phyloP scores from a whole-genome alignment of 2,113 vertebrate species.

The Hystrix cristata region DNA sequence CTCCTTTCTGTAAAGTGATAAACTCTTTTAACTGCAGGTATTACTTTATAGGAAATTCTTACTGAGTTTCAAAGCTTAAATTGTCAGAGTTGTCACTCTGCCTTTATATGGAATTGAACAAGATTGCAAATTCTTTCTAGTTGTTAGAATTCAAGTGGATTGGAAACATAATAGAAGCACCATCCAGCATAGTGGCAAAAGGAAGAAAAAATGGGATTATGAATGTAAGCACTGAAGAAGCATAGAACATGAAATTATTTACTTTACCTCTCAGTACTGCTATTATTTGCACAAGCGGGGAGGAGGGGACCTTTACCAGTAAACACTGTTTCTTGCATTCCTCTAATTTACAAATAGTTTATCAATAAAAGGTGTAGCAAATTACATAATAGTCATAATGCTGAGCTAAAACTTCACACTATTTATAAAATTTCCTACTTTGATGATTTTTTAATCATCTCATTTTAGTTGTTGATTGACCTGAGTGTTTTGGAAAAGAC shows the following conservation, averaged over 20 bases:
- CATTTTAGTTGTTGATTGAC: neutral
- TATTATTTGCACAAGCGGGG: neutral
- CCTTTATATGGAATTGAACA: conserved; percentile 43
- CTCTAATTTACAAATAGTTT: conserved; percentile 23
- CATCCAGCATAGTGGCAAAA: neutral
- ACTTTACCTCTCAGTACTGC: neutral
- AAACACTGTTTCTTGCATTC: neutral
- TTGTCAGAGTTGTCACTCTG: conserved; percentile 37
- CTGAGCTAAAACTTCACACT: neutral
- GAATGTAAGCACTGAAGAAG: neutral
- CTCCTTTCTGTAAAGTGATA: conserved; percentile 56
- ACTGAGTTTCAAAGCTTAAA: conserved; percentile 46
- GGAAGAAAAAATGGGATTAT: neutral
- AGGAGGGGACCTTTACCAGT: neutral
- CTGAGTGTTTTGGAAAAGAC: neutral
- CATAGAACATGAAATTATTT: neutral
- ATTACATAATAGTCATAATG: neutral
- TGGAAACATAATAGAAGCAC: neutral
- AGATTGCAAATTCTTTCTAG: neutral
- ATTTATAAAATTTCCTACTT: neutral
- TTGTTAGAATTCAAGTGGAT: neutral
- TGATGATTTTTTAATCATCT: neutral
- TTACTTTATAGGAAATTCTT: conserved; percentile 58
- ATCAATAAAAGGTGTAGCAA: neutral
- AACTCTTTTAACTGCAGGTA: conserved; percentile 46